Percentiles rank a stretch among this genome's conserved stretches.
These are phyloP conservation scores for Luscinia megarhynchos DNA, from an alignment of 2,797 vertebrate species.

Conservation along the genomic window DNA sequence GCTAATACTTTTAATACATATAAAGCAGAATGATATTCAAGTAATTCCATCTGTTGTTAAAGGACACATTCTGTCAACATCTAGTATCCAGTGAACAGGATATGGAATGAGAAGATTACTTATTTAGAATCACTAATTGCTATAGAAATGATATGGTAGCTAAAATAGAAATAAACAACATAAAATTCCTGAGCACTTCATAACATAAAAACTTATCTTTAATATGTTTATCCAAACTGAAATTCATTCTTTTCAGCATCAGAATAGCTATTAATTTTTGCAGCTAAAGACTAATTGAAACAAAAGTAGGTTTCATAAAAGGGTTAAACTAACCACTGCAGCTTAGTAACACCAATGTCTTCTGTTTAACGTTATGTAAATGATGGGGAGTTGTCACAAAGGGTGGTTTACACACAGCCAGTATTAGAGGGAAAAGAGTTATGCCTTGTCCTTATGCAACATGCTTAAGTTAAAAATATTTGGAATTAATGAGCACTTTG, in stretches of 20 bases:
- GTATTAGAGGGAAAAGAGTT: neutral
- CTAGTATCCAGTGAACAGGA: neutral
- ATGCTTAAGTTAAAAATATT: neutral
- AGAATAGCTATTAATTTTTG: neutral
- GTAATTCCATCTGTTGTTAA: neutral
- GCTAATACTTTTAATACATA: neutral
- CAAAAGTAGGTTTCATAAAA: neutral
- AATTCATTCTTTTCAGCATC: neutral
- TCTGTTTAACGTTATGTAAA: neutral
- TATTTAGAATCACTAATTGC: neutral
- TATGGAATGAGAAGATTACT: neutral
- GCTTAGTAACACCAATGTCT: neutral
- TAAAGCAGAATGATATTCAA: neutral
- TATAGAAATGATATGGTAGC: neutral
- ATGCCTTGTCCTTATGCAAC: neutral
- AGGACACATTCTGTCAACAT: neutral
- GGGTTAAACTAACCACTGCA: neutral
- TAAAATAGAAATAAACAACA: neutral
- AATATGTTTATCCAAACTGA: neutral
- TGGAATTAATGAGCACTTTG: neutral
- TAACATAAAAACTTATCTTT: neutral
- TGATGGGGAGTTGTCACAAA: neutral
- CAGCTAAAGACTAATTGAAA: neutral
- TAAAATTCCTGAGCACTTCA: neutral
- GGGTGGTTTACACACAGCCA: neutral